Conservation (phyloP, 2,888 invertebrate species). For the Idaea aversata region DNA sequence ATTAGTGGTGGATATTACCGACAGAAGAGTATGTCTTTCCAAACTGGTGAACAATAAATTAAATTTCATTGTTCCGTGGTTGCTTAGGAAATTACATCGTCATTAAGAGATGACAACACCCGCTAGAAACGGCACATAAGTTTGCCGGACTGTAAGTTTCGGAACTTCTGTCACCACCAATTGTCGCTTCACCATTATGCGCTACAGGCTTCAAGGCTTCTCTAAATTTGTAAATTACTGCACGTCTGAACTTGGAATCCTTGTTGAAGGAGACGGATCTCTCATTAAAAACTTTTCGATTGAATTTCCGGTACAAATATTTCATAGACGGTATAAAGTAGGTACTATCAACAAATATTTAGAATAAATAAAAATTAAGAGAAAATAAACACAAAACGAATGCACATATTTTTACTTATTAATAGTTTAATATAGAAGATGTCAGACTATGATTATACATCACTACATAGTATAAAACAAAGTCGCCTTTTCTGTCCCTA, state of each 20-base stretch:
- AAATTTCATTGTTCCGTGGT: no score
- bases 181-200: background rate
- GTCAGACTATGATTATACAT: no score
- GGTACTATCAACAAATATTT: background rate
- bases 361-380: background rate
- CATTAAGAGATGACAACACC: no score
- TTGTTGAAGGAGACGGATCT: slow-evolving; percentile 1
- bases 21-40: no score
- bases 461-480: no score
- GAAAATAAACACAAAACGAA: background rate
- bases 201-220: background rate
- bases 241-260: slow-evolving; percentile 1
- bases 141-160: background rate
- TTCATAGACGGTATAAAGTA: background rate
- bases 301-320: background rate
- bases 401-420: no score
- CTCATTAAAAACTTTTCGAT: background rate
- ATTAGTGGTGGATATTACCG: no score
- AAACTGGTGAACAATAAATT: no score
- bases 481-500: no score
- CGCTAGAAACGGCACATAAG: background rate
- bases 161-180: background rate
- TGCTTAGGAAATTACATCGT: no score
- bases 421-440: no score
- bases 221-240: slow-evolving; percentile 1